A percentile compares a stretch with the other conserved stretches of the same genome.
Evolutionary conservation across 2,113 vertebrate genomes (phyloP).

Genomic region (Colius striatus): DNA sequence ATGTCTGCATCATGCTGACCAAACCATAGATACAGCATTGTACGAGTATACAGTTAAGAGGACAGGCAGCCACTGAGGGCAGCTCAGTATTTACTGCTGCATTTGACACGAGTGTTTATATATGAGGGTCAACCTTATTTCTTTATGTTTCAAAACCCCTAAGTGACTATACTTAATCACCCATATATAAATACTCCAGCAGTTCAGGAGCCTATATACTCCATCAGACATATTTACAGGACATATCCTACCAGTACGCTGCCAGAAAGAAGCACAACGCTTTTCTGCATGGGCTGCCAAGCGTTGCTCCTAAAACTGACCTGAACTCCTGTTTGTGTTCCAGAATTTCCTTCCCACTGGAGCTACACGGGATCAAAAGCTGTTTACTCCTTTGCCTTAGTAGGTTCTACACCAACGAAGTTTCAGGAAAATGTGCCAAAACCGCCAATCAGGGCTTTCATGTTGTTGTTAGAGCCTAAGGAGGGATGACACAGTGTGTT

Average conservation of each 20-base stretch:
- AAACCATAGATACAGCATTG: fast-evolving
- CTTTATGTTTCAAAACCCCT: neutral
- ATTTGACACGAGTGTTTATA: neutral
- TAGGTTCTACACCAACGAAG: neutral
- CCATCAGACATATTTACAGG: neutral
- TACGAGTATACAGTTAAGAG: neutral
- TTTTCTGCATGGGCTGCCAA: neutral
- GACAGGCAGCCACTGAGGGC: neutral
- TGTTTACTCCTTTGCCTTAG: constrained; percentile 20
- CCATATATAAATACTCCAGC: neutral
- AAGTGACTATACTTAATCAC: neutral
- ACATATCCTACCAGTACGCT: neutral
- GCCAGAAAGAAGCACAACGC: neutral
- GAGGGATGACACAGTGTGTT: constrained; percentile 61
- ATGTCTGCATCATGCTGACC: neutral
- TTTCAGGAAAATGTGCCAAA: constrained; percentile 49
- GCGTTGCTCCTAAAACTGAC: neutral
- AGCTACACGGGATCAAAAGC: constrained; percentile 30
- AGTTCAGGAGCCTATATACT: neutral
- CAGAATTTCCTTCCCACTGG: neutral
- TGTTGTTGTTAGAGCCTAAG: constrained; percentile 41
- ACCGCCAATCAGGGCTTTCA: neutral
- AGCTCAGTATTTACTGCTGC: neutral
- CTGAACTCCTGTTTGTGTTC: neutral
- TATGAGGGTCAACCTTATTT: neutral